Percentiles rank a stretch among this genome's conserved stretches.
Evolutionary conservation across 2,797 vertebrate species (phyloP).

Genomic region (Crenichthys baileyi): DNA sequence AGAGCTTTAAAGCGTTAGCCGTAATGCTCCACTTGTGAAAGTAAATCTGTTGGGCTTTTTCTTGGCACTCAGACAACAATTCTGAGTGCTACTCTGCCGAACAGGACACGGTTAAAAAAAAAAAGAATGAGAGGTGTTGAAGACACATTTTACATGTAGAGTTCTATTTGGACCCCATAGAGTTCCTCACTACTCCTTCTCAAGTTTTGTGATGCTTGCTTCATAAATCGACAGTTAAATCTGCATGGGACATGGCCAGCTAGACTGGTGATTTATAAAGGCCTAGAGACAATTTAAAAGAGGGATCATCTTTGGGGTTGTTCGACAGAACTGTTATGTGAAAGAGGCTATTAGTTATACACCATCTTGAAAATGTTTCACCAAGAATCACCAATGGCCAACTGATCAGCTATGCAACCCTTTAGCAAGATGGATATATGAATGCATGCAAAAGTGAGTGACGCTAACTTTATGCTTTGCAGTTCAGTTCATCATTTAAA

Average conservation of each 20-base stretch:
- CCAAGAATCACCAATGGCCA: not conserved
- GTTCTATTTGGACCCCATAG: not conserved
- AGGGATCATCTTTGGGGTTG: not conserved
- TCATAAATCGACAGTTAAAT: too few relatives aligned
- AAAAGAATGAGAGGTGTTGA: not conserved
- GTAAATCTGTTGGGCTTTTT: too few relatives aligned
- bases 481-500: not conserved
- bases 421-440: not conserved
- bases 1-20: too few relatives aligned
- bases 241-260: too few relatives aligned
- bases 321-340: not conserved
- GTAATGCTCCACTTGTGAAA: too few relatives aligned
- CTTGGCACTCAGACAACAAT: too few relatives aligned
- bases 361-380: not conserved
- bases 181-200: not conserved
- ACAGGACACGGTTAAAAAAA: too few relatives aligned
- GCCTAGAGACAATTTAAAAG: not conserved
- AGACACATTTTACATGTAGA: not conserved
- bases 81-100: too few relatives aligned
- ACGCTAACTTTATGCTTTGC: not conserved
- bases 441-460: not conserved
- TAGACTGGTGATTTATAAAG: not conserved
- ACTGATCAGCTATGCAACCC: not conserved
- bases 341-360: not conserved
- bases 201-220: not conserved